Evolutionary conservation across 2,113 vertebrate genomes (phyloP).

Genomic region (Ageneiosus marmoratus): DNA sequence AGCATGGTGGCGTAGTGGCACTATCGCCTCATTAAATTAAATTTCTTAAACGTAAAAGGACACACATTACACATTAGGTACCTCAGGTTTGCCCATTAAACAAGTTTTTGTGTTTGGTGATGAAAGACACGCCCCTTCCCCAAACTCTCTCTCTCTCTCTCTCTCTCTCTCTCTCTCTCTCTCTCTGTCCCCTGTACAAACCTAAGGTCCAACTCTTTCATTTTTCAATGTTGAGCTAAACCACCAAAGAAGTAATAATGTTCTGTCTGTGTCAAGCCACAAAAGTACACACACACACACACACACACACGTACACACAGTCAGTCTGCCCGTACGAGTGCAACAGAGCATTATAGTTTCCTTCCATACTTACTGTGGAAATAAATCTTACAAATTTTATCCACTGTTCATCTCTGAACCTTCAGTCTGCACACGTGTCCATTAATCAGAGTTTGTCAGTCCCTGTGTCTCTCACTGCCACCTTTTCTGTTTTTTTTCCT

Average conservation of each 20-base stretch:
- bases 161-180: neutral
- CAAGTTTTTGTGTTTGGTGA: no score
- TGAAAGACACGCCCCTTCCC: no score
- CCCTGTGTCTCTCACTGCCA: neutral
- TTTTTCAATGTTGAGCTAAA: slow-evolving; percentile 26
- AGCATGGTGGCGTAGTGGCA: no score
- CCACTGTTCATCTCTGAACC: slow-evolving; percentile 12
- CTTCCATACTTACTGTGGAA: slow-evolving; percentile 27
- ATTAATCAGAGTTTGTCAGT: slow-evolving; percentile 47
- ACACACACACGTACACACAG: slow-evolving; percentile 15
- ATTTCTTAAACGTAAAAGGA: neutral
- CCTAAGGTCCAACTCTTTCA: neutral
- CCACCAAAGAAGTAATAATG: slow-evolving; percentile 16
- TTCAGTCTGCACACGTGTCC: slow-evolving; percentile 22
- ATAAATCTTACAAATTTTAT: slow-evolving; percentile 38
- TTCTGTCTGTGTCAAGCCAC: no score
- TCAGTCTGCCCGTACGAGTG: neutral
- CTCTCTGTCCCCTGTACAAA: neutral
- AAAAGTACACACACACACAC: slow-evolving; percentile 15
- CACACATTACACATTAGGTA: neutral
- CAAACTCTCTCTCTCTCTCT: no score
- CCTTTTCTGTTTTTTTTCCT: neutral
- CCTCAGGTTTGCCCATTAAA: neutral
- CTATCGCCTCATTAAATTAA: no score
- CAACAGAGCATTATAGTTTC: slow-evolving; percentile 29